These are phyloP conservation scores for Ichneumon xanthorius DNA, from an alignment of 2,888 invertebrate genomes.

Conservation along the genomic window DNA sequence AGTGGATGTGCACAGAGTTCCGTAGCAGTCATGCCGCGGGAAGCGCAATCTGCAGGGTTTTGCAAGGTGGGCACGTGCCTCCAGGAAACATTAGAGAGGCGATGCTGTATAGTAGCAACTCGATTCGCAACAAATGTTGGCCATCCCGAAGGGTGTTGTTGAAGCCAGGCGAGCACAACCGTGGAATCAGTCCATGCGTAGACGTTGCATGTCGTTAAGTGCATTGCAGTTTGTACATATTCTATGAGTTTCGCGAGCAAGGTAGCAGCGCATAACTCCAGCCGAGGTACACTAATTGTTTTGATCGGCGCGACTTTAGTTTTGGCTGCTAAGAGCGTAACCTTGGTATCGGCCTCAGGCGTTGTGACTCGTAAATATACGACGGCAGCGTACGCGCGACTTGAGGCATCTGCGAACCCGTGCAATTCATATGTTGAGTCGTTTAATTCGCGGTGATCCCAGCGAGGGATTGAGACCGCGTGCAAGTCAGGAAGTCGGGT, in stretches of 20 bases:
- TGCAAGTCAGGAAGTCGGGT: not conserved
- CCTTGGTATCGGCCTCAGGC: not conserved
- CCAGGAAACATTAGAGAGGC: conserved; percentile 70
- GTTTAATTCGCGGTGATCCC: conserved; percentile 27
- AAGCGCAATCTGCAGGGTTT: conserved; percentile 78
- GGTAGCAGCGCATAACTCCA: conserved; percentile 35
- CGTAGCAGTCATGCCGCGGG: conserved; percentile 71
- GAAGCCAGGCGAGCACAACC: conserved; percentile 71
- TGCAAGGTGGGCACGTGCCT: conserved; percentile 70
- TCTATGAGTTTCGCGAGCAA: conserved; percentile 37
- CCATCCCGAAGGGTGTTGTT: conserved; percentile 64
- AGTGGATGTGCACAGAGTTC: conserved; percentile 59
- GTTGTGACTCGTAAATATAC: conserved; percentile 35
- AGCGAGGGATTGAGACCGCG: conserved; percentile 48
- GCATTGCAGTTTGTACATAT: not conserved
- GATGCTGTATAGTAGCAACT: conserved; percentile 73
- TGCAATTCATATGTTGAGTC: conserved; percentile 27
- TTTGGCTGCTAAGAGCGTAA: conserved; percentile 21
- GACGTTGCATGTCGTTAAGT: not conserved
- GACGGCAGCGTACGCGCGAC: conserved; percentile 46
- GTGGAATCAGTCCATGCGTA: conserved; percentile 69
- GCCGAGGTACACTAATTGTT: conserved; percentile 9
- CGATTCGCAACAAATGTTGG: conserved; percentile 74
- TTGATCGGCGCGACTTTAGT: conserved; percentile 38
- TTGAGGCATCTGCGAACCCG: conserved; percentile 61